Base-by-base conservation (phyloP, 2,888 invertebrate species). In the Sarcophaga carnaria region DNA sequence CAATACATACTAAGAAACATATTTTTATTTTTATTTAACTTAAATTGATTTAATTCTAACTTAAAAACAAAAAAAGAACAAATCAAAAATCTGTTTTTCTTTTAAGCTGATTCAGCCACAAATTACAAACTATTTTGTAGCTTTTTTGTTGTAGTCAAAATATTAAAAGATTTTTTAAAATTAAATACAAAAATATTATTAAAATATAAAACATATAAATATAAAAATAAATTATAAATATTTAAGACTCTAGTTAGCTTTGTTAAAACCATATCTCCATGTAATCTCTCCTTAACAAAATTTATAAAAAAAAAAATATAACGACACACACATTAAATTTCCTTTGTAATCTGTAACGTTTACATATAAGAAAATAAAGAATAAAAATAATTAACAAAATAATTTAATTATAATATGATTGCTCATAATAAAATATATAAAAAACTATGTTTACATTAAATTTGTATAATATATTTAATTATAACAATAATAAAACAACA, bases 181-280 rank as follows among this genome's bases (percentile, higher is more conserved):
- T n/a, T 62, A 71, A 74, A 17, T 54, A 54, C 54, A 64, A 64
- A 64, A 77, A 14, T 14, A 54, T 63, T 63, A 64, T 64, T 59
- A 70, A 47, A 5, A 69, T 47, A 49, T 22, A 1, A 22, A 22
- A 10, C 8, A 67, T 20, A 47, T 25, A 69, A 81, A 67, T 59
- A 62, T 22, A 74, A 49, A 64, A 69, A 67, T 37, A 76, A 78
- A n/a, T 83, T 80, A 54, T 54, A 54, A 37, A 37, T 84, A 79
- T 75, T 76, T 81, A 87, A 81, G 87, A 70, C 77, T 80, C 86
- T 87, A 87, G 87, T 84, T 87, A 87, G 87, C 87, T 87, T 87
- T 87, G 84, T 87, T 87, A 84, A 54, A 54, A 80, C 72, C 77
- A 83, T 81, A 78, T 76, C 80, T 80, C 20, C 60, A 59, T 27